Evolutionary conservation across 2,888 invertebrate species (phyloP).

Genomic region (Campoletis raptor): DNA sequence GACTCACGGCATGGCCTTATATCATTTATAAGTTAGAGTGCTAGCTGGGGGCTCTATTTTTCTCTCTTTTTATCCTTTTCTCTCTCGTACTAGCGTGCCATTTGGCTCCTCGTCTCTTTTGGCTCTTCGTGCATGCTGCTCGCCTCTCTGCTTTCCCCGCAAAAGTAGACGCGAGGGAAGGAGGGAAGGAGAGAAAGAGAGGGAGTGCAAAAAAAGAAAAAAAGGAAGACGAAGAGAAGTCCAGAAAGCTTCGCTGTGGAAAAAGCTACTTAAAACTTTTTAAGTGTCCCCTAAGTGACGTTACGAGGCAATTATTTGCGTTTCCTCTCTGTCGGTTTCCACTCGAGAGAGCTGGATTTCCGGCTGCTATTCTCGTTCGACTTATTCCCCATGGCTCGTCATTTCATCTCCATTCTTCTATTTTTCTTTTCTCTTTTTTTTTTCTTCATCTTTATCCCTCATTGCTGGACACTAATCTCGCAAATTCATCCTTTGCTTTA

Average conservation of each 20-base stretch:
- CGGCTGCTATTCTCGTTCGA: conserved; percentile 62
- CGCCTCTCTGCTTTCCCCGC: conserved; percentile 44
- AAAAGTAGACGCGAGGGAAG: conserved; percentile 38
- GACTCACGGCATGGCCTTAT: conserved; percentile 70
- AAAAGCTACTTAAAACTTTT: conserved; percentile 81
- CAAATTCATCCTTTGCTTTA: background rate
- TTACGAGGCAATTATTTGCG: conserved; percentile 80
- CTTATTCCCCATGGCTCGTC: conserved; percentile 63
- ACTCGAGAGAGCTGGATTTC: conserved; percentile 67
- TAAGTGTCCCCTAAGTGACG: conserved; percentile 80
- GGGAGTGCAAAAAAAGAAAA: conserved; percentile 38
- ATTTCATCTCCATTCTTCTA: conserved; percentile 1
- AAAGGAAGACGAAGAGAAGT: conserved; percentile 53
- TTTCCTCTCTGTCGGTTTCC: conserved; percentile 75
- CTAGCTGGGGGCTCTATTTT: conserved; percentile 43
- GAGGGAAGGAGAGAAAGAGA: conserved; percentile 13
- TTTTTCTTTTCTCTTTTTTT: conserved; percentile 16
- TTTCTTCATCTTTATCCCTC: conserved; percentile 8
- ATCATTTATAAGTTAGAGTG: conserved; percentile 76
- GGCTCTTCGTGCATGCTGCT: conserved; percentile 61
- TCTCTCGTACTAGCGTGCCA: conserved; percentile 24
- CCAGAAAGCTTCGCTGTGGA: conserved; percentile 62
- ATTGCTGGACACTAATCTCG: conserved; percentile 40
- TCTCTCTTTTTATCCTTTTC: background rate
- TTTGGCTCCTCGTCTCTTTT: conserved; percentile 56